These are phyloP conservation scores for Ataeniobius toweri DNA, from an alignment of 2,797 vertebrate genomes.

Conservation along the genomic window DNA sequence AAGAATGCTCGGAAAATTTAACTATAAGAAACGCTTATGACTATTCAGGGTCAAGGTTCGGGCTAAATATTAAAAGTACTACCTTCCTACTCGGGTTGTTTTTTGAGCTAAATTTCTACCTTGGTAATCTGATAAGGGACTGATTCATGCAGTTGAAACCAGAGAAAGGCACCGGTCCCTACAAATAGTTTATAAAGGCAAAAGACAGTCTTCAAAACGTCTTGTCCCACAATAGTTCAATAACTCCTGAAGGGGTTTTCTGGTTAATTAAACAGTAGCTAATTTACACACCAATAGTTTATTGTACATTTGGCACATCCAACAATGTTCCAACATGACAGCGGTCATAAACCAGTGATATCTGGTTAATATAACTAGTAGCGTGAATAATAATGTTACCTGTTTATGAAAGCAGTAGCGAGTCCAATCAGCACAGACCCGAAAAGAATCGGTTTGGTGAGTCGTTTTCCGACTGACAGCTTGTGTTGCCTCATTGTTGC, in stretches of 20 bases:
- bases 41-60: background rate
- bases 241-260: background rate
- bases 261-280: background rate
- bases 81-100: background rate
- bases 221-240: background rate
- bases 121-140: background rate
- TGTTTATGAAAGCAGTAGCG: slow-evolving; percentile 73
- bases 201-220: background rate
- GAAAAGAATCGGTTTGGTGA: slow-evolving; percentile 77
- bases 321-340: background rate
- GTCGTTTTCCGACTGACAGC: slow-evolving; percentile 70
- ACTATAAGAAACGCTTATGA: background rate
- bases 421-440: slow-evolving; percentile 72
- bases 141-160: background rate
- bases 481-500: slow-evolving; percentile 66
- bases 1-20: background rate
- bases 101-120: background rate
- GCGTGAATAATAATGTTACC: slow-evolving; percentile 44
- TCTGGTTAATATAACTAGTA: background rate
- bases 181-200: background rate
- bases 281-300: background rate
- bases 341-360: background rate
- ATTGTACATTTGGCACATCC: background rate
- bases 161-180: background rate
- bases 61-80: too few species aligned